These are phyloP conservation scores for Heterocephalus glaber DNA, from an alignment of 2,113 vertebrate genomes.

Conservation along the genomic window DNA sequence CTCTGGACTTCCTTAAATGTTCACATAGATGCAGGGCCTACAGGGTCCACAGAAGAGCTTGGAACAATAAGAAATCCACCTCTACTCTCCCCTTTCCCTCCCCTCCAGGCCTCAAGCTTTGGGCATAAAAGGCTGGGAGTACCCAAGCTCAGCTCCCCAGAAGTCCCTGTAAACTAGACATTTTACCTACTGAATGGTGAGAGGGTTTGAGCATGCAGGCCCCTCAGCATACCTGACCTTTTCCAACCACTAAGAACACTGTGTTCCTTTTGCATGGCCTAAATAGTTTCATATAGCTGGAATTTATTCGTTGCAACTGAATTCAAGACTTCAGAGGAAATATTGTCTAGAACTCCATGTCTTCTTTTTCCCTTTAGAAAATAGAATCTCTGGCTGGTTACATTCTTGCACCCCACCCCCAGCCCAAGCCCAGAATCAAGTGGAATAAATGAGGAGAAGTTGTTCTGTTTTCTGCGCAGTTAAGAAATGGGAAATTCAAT, in stretches of 20 bases:
- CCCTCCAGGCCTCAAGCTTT: neutral
- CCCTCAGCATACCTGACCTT: neutral
- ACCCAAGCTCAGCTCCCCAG: neutral
- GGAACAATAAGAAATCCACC: neutral
- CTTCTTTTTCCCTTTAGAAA: neutral
- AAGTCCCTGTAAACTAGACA: neutral
- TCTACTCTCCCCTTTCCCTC: neutral
- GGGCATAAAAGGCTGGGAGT: neutral
- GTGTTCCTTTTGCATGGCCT: neutral
- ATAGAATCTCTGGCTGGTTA: neutral
- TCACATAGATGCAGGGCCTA: neutral
- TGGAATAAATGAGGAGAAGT: constrained; percentile 40
- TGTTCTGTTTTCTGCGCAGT: constrained; percentile 5
- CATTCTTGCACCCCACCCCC: neutral
- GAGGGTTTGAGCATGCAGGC: neutral
- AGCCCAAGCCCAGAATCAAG: neutral
- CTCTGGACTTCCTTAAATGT: neutral
- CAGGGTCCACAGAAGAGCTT: neutral
- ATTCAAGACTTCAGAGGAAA: constrained; percentile 27
- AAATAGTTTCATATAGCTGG: neutral
- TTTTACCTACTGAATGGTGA: neutral
- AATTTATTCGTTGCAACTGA: neutral
- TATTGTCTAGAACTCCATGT: neutral
- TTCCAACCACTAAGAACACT: neutral
- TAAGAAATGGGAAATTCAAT: constrained; percentile 72